Conservation (phyloP, 2,797 vertebrate genomes). For the Premnoplex brunnescens region DNA sequence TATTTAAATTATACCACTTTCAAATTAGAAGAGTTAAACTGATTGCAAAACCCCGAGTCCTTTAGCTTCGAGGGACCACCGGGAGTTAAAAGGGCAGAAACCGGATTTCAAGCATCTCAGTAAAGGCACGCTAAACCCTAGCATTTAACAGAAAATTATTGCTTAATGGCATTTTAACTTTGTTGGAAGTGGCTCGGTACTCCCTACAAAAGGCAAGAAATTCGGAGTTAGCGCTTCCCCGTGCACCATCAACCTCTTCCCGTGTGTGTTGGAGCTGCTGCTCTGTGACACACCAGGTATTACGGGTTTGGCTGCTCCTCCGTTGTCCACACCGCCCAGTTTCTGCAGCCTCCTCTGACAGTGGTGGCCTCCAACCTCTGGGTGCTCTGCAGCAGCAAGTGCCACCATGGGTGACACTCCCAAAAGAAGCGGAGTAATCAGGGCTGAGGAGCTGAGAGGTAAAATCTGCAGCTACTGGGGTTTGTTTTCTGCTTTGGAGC, state of each 20-base stretch:
- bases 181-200: background rate
- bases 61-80: background rate
- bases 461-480: background rate
- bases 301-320: background rate
- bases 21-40: background rate
- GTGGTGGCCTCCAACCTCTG: background rate
- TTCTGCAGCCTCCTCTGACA: background rate
- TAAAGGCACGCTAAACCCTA: background rate
- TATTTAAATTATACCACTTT: background rate
- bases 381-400: background rate
- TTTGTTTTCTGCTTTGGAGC: background rate
- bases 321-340: accelerated
- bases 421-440: background rate
- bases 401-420: background rate
- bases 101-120: background rate
- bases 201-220: background rate
- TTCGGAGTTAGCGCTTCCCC: background rate
- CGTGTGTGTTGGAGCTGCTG: accelerated
- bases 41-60: background rate
- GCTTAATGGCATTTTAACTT: background rate
- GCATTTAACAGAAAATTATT: background rate
- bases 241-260: background rate
- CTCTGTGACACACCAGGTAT: background rate
- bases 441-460: background rate
- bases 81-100: background rate